Evolutionary conservation across 2,113 vertebrate genomes (phyloP).

Genomic region (Coturnix japonica): DNA sequence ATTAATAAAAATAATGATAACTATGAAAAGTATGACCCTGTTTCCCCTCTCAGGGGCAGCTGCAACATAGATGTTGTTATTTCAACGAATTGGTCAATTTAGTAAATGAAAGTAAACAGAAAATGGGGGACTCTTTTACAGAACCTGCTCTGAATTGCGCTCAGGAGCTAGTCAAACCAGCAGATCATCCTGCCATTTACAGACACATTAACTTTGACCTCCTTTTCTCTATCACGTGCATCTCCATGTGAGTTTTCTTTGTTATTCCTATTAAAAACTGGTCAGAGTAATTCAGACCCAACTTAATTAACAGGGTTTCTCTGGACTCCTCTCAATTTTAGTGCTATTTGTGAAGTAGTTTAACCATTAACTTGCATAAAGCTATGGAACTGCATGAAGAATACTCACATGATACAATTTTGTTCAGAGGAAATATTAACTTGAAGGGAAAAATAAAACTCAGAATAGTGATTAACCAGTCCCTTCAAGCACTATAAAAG

Average conservation of each 20-base stretch:
- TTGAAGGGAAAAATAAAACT: slow-evolving; percentile 52
- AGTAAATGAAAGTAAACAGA: not conserved
- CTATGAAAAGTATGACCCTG: not conserved
- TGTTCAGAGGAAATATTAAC: slow-evolving; percentile 76
- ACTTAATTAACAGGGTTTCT: not conserved
- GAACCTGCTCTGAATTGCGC: not conserved
- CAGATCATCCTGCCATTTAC: not conserved
- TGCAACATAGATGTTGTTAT: not conserved
- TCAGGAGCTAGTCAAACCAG: not conserved
- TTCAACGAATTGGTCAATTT: not conserved
- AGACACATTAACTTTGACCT: not conserved
- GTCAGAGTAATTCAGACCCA: not conserved
- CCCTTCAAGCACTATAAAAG: slow-evolving; percentile 55
- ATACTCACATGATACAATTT: slow-evolving; percentile 60
- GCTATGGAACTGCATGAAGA: not conserved
- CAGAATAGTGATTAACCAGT: slow-evolving; percentile 67
- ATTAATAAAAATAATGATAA: not conserved
- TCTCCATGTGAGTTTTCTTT: not conserved
- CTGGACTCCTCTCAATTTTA: not conserved
- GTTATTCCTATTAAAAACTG: not conserved
- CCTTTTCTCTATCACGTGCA: not conserved
- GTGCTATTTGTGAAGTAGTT: slow-evolving; percentile 17
- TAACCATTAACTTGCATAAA: slow-evolving; percentile 54
- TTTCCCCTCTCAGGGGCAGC: not conserved
- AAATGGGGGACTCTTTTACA: not conserved